These are phyloP conservation scores for Megalurothrips usitatus DNA, from an alignment of 2,888 invertebrate genomes.

Conservation along the genomic window DNA sequence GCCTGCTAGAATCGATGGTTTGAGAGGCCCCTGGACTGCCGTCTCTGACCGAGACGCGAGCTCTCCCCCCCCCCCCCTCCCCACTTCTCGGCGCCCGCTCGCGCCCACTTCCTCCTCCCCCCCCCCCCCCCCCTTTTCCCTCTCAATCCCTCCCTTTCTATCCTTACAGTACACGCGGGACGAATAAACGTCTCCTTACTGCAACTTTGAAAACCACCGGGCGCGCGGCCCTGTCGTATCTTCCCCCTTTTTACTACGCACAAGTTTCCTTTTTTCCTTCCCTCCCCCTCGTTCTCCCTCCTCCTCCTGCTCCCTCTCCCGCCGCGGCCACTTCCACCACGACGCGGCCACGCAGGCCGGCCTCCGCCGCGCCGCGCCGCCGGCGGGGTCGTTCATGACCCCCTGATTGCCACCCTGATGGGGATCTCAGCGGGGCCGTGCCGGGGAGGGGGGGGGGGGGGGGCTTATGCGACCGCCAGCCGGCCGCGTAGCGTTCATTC, in stretches of 20 bases:
- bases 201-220: background rate
- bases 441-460: too few relatives aligned
- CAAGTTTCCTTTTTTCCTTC: background rate
- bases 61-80: background rate
- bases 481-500: too few relatives aligned
- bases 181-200: slow-evolving; percentile 18
- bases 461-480: background rate
- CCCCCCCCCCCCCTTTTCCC: background rate
- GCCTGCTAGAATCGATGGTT: background rate
- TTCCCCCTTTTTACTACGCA: background rate
- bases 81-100: background rate
- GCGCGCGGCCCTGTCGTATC: background rate
- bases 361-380: background rate
- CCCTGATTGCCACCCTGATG: slow-evolving; percentile 24
- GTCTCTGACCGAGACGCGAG: background rate
- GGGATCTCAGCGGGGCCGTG: background rate
- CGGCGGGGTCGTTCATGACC: background rate
- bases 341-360: background rate
- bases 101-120: background rate
- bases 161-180: background rate
- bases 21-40: background rate
- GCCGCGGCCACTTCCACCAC: background rate
- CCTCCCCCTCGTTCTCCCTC: background rate
- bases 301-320: background rate
- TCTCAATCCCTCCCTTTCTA: background rate